A percentile compares a stretch with the other conserved stretches of the same genome.
Evolutionary conservation across 2,797 vertebrate species (phyloP).

Genomic region (Hoplostethus atlanticus): DNA sequence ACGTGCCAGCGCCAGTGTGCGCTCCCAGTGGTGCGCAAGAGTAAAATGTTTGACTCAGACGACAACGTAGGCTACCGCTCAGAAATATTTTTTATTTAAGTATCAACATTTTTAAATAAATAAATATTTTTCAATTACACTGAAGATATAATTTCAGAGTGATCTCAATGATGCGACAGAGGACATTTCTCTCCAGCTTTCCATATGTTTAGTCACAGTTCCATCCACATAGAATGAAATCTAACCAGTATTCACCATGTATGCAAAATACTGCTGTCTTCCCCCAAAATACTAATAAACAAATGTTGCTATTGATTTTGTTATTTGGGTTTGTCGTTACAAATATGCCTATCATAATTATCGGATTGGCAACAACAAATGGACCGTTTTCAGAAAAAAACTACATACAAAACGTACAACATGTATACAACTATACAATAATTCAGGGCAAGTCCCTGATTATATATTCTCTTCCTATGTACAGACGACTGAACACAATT

Average conservation of each 20-base stretch:
- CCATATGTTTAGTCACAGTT: conserved; percentile 65
- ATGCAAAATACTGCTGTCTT: conserved; percentile 76
- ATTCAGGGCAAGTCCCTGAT: conserved; percentile 75
- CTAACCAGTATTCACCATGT: conserved; percentile 74
- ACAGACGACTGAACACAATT: conserved; percentile 75
- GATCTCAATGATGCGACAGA: conserved; percentile 67
- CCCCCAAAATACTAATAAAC: conserved; percentile 76
- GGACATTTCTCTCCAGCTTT: conserved; percentile 53
- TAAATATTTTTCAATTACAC: conserved; percentile 94
- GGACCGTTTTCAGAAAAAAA: conserved; percentile 84
- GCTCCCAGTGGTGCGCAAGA: conserved; percentile 58
- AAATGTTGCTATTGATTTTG: conserved; percentile 66
- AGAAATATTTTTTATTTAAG: conserved; percentile 88
- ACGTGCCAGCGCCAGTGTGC: conserved; percentile 35
- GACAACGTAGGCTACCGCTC: conserved; percentile 65
- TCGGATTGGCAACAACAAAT: conserved; percentile 76
- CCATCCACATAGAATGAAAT: conserved; percentile 76
- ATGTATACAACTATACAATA: conserved; percentile 87
- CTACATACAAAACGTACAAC: conserved; percentile 87
- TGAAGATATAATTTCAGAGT: conserved; percentile 85
- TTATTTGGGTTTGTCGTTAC: conserved; percentile 63
- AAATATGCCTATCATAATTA: conserved; percentile 72
- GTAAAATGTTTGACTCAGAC: conserved; percentile 49
- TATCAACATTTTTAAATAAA: conserved; percentile 95
- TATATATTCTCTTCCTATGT: conserved; percentile 87